Conservation (phyloP, 2,888 invertebrate species). For the Troides oblongomaculatus region DNA sequence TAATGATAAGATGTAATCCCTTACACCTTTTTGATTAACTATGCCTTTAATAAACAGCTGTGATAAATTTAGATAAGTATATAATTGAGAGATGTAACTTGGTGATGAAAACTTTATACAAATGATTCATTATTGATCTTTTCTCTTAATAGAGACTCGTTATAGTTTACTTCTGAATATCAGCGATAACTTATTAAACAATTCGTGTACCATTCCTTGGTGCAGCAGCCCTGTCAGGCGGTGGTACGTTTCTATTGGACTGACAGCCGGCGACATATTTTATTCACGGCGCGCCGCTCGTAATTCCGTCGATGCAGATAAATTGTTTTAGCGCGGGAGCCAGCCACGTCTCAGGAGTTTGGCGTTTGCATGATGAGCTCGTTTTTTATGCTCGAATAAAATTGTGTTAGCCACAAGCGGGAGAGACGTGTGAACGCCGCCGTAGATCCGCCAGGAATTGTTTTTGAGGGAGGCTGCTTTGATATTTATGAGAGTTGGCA, state of each 20-base stretch:
- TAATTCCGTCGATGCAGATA: slow-evolving; percentile 80
- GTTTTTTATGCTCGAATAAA: slow-evolving; percentile 79
- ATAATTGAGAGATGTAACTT: too few relatives aligned
- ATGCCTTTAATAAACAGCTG: too few relatives aligned
- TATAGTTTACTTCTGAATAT: too few relatives aligned
- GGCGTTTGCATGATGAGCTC: slow-evolving; percentile 80
- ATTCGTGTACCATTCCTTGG: background rate
- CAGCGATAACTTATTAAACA: background rate
- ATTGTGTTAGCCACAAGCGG: slow-evolving; percentile 73
- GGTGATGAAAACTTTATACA: too few relatives aligned
- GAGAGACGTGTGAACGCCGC: slow-evolving; percentile 66
- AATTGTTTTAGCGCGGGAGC: slow-evolving; percentile 77
- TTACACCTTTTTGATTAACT: too few relatives aligned
- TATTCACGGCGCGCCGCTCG: slow-evolving; percentile 75
- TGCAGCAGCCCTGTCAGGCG: slow-evolving; percentile 31
- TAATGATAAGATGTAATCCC: too few relatives aligned
- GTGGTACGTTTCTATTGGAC: slow-evolving; percentile 57
- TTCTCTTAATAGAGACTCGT: too few relatives aligned
- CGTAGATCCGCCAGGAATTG: slow-evolving; percentile 69
- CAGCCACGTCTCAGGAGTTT: slow-evolving; percentile 72
- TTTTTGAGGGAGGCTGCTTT: slow-evolving; percentile 70
- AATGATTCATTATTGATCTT: too few relatives aligned
- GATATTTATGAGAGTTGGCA: slow-evolving; percentile 76
- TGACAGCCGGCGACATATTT: slow-evolving; percentile 79
- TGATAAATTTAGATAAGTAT: too few relatives aligned